These are phyloP conservation scores for Ephydatia muelleri DNA, from an alignment of 37 sponge, comb jelly and placozoan genomes.

Conservation along the genomic window DNA sequence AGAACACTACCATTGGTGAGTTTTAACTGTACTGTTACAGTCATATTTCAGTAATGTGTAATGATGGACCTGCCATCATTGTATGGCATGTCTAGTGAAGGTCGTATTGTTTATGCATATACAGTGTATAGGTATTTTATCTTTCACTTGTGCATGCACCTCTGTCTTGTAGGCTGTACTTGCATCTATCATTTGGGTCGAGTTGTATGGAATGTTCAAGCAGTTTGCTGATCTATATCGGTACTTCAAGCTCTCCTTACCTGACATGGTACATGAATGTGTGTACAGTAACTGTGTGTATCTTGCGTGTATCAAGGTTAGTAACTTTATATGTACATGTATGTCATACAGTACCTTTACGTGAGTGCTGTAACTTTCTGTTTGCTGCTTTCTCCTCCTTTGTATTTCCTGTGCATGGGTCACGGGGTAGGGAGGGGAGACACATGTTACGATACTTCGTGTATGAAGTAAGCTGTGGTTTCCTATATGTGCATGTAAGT, in stretches of 20 bases:
- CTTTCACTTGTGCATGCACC: no score
- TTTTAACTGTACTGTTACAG: neutral
- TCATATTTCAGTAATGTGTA: neutral
- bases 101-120: neutral
- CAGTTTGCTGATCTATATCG: constrained; percentile 51
- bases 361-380: neutral
- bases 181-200: constrained; percentile 69
- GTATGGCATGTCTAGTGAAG: neutral
- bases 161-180: constrained; percentile 53
- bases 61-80: neutral
- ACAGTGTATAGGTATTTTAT: no score
- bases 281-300: no score
- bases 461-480: neutral
- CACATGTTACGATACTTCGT: no score
- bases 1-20: constrained; percentile 75
- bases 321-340: neutral
- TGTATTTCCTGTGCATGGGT: neutral
- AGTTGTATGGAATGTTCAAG: constrained; percentile 71
- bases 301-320: no score
- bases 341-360: neutral
- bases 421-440: neutral
- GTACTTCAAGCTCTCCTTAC: constrained; percentile 58
- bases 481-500: neutral
- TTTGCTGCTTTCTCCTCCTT: neutral
- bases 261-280: constrained; percentile 27